phyloP scores from a whole-genome alignment of 2,113 vertebrate genomes.

The Tor tambroides region DNA sequence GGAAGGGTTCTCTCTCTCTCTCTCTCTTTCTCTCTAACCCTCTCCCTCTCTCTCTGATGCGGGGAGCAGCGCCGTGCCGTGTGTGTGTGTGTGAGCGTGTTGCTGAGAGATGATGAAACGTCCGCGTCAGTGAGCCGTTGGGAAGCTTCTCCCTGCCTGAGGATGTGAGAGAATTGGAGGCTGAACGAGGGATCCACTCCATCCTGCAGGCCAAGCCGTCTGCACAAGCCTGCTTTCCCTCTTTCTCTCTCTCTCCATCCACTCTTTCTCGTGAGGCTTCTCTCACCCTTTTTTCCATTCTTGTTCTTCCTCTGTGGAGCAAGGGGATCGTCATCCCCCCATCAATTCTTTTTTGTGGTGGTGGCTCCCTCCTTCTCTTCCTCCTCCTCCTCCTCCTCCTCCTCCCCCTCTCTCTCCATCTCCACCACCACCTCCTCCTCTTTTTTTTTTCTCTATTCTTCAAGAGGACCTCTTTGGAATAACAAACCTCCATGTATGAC shows the following conservation, averaged over 20 bases:
- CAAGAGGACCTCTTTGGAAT: conserved; percentile 78
- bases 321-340: conserved; percentile 60
- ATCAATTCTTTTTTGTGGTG: conserved; percentile 50
- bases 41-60: conserved; percentile 50
- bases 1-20: conserved; percentile 77
- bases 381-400: conserved; percentile 40
- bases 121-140: conserved; percentile 75
- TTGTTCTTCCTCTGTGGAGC: conserved; percentile 50
- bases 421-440: conserved; percentile 27
- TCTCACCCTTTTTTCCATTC: conserved; percentile 34
- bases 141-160: conserved; percentile 77
- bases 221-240: conserved; percentile 57
- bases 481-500: conserved; percentile 90
- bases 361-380: conserved; percentile 54
- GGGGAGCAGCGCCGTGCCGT: conserved; percentile 1
- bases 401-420: conserved; percentile 39
- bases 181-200: conserved; percentile 61
- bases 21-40: conserved; percentile 47
- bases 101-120: conserved; percentile 80
- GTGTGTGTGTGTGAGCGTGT: conserved; percentile 48
- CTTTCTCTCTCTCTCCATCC: conserved; percentile 11
- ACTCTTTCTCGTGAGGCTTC: conserved; percentile 32
- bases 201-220: conserved; percentile 66
- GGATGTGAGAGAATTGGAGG: conserved; percentile 76
- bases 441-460: conserved; percentile 58